Evolutionary conservation across 2,113 vertebrate genomes (phyloP).

Genomic region (Mohoua ochrocephala): DNA sequence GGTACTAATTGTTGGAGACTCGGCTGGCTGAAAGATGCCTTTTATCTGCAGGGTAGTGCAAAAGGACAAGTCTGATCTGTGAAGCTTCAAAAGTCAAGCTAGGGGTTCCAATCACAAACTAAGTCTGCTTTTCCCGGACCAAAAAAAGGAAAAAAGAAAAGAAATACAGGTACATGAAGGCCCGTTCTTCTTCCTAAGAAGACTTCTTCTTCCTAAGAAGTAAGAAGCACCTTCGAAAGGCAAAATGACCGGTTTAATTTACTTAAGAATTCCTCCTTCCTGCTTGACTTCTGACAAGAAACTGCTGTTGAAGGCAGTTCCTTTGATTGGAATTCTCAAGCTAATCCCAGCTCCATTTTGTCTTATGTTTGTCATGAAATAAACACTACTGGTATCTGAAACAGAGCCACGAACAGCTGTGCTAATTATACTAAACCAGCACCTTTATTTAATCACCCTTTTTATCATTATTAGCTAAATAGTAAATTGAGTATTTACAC

Average conservation of each 20-base stretch:
- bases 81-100: not conserved
- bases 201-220: too few relatives aligned
- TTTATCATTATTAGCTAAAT: constrained; percentile 5
- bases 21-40: not conserved
- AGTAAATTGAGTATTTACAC: not conserved
- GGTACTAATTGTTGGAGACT: not conserved
- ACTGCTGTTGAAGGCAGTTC: not conserved
- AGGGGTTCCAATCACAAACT: not conserved
- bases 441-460: constrained; percentile 10
- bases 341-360: not conserved
- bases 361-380: not conserved
- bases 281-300: not conserved
- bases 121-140: not conserved
- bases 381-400: not conserved
- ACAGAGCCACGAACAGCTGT: not conserved
- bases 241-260: not conserved
- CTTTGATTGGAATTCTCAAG: not conserved
- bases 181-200: not conserved
- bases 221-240: not conserved
- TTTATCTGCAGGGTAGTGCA: not conserved
- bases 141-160: too few relatives aligned
- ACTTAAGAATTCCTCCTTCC: not conserved
- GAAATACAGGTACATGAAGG: not conserved
- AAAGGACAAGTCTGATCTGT: not conserved
- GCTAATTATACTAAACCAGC: not conserved